A percentile compares a stretch with the other conserved stretches of the same genome.
Conservation (phyloP, 2,888 invertebrate genomes). For the Empis stercorea region DNA sequence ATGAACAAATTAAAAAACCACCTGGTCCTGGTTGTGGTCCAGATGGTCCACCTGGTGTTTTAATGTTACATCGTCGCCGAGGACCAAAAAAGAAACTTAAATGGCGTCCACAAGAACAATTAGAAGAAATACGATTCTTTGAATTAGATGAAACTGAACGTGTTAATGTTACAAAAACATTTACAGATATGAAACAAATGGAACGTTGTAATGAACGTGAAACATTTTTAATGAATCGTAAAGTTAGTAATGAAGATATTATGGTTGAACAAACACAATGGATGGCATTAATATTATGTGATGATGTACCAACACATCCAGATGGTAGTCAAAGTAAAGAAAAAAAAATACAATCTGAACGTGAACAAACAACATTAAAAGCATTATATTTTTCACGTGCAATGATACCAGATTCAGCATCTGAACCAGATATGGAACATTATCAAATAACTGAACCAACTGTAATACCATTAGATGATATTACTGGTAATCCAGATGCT, state of each 20-base stretch:
- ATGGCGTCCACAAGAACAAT: conserved; percentile 67
- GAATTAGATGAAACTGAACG: conserved; percentile 93
- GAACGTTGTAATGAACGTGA: conserved; percentile 78
- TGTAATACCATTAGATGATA: conserved; percentile 78
- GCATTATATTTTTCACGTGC: conserved; percentile 68
- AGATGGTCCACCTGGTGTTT: conserved; percentile 59
- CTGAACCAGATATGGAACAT: conserved; percentile 76
- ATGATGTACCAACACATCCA: conserved; percentile 50
- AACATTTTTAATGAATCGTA: conserved; percentile 63
- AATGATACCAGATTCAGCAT: conserved; percentile 74
- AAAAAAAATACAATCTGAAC: conserved; percentile 71
- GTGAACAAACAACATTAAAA: conserved; percentile 73
- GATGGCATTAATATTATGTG: conserved; percentile 56
- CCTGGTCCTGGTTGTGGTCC: conserved; percentile 37
- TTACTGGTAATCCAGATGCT: conserved; percentile 68
- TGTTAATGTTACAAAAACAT: conserved; percentile 85
- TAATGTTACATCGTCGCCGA: conserved; percentile 55
- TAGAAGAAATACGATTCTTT: conserved; percentile 78
- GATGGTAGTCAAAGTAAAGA: conserved; percentile 74
- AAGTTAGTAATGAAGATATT: conserved; percentile 59
- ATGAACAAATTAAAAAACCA: conserved; percentile 17
- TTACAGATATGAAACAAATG: conserved; percentile 82
- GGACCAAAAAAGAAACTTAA: conserved; percentile 68
- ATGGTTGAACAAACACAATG: conserved; percentile 75
- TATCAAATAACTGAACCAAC: conserved; percentile 65